A percentile compares a stretch with the other conserved stretches of the same genome.
Conservation (phyloP, 2,797 vertebrate species). For the Triplophysa bombifrons region DNA sequence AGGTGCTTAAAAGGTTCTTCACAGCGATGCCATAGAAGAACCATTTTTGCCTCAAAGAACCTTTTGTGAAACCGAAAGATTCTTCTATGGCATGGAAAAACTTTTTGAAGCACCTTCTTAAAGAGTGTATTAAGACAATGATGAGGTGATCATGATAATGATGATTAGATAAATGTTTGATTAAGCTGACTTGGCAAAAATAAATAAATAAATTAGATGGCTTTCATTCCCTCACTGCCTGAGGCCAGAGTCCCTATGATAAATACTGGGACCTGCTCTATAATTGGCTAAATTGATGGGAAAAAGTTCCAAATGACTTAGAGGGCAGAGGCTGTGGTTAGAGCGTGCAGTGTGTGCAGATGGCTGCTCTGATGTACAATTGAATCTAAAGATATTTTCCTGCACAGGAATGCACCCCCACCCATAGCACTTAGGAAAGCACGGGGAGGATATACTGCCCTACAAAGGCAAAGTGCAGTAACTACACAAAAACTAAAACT, state of each 20-base stretch:
- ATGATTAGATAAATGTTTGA: not conserved
- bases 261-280: conserved; percentile 71
- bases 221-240: conserved; percentile 68
- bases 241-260: conserved; percentile 70
- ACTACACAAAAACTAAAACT: too few species aligned
- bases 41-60: too few species aligned
- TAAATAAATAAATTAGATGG: conserved; percentile 19
- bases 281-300: conserved; percentile 73
- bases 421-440: not conserved
- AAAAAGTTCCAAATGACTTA: conserved; percentile 69
- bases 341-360: conserved; percentile 66
- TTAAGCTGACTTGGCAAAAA: not conserved
- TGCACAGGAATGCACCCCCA: conserved; percentile 64
- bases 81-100: too few species aligned
- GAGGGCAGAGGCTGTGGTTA: conserved; percentile 69
- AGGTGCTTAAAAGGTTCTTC: too few species aligned
- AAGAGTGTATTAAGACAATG: too few species aligned
- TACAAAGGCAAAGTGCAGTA: too few species aligned
- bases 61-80: too few species aligned
- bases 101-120: too few species aligned
- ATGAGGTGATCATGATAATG: not conserved
- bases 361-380: conserved; percentile 69
- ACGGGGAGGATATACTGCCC: not conserved
- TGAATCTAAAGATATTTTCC: conserved; percentile 75
- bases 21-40: too few species aligned